Base-by-base conservation (phyloP, 2,113 vertebrate genomes). In the Alligator mississippiensis region DNA sequence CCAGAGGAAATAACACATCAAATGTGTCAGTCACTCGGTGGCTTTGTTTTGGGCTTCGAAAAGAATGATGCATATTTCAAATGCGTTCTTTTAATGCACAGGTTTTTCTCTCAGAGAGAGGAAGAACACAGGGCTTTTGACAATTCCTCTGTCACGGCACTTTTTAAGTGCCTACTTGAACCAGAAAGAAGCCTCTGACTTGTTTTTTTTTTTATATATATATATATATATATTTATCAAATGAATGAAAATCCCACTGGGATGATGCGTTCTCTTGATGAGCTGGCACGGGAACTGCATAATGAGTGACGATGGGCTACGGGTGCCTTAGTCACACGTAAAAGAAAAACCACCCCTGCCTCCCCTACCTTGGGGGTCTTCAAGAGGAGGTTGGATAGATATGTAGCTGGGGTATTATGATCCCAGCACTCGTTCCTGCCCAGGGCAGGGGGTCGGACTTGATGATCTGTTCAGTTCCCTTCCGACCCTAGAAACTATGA, bases 101-200 rank as follows among this genome's bases (percentile, higher is more conserved):
- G 79, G 70, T 88, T 19, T 91, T 93, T 93, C 80, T 88, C 0
- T 1, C 77, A 16, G 2, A 0, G 22, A 16, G 19, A 84, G 78
- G 80, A 82, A 75, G 80, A 87, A 58, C 84, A 25, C 24, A 1
- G 25, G 0, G 60, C 78, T 89, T 82, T 70, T 86, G 59, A 88
- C 78, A 28, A 66, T 28, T 93, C 55, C 57, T 60, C 83, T 0
- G 0, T 85, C 90, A 86, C 0, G 3, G 1, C 85, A 1, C 77
- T 91, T 94, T 95, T 95, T 89, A 95, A 93, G 94, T 95, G 85
- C 88, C 59, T 38, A 57, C 47, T 86, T 86, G 85, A 96, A 94
- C 89, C 85, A 95, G 82, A 95, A 96, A 96, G 61, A 76, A 94
- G 85, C 91, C 85, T 47, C 47, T 47, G 79, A 82, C 25, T 15